A percentile compares a stretch with the other conserved stretches of the same genome.
Evolutionary conservation across 1,140 invertebrate species (phyloP).

Genomic region (Druon quercuslanigerum): DNA sequence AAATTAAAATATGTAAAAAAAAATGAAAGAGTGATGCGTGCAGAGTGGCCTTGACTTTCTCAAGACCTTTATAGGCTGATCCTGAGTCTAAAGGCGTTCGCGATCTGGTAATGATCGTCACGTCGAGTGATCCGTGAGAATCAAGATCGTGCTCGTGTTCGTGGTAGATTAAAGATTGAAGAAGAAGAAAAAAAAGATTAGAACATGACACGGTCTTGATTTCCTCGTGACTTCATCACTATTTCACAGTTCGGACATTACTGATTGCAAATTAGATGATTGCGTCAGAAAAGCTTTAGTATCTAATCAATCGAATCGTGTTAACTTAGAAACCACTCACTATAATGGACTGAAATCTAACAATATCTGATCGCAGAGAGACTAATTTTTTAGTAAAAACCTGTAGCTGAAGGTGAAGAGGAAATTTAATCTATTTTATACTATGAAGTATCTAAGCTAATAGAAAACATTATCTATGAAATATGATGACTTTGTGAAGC

Average conservation of each 20-base stretch:
- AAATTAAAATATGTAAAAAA: background rate
- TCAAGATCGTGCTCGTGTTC: constrained; percentile 36
- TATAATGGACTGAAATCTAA: background rate
- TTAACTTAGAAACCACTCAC: background rate
- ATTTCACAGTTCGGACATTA: background rate
- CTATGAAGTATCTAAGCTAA: no score
- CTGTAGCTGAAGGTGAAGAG: background rate
- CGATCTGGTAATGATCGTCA: constrained; percentile 41
- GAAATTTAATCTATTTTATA: background rate
- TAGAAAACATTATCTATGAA: no score
- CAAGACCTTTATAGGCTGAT: constrained; percentile 12
- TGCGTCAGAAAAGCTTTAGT: background rate
- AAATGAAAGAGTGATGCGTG: constrained; percentile 10
- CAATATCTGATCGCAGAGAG: background rate
- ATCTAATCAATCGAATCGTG: constrained; percentile 21
- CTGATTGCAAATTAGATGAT: background rate
- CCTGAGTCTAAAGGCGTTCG: constrained; percentile 20
- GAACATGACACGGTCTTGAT: constrained; percentile 34
- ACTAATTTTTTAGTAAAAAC: background rate
- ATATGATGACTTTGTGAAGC: no score
- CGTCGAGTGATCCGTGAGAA: constrained; percentile 43
- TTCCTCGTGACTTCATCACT: constrained; percentile 28
- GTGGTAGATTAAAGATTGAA: constrained; percentile 20
- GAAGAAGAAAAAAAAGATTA: constrained; percentile 35
- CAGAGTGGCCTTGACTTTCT: constrained; percentile 36